phyloP scores from a whole-genome alignment of 1,140 invertebrate species.

The Lycorma delicatula region DNA sequence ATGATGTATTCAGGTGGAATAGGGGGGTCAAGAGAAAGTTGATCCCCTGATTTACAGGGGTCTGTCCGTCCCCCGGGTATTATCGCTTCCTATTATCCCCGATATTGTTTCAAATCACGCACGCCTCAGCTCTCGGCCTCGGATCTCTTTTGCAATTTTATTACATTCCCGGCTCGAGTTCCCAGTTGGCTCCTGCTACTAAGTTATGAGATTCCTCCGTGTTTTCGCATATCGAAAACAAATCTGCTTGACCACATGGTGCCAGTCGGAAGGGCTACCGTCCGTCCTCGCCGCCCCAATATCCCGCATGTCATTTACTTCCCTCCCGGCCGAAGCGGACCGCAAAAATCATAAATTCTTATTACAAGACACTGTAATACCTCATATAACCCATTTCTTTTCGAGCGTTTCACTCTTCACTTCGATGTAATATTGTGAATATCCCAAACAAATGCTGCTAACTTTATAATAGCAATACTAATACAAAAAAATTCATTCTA shows the following conservation, averaged over 20 bases:
- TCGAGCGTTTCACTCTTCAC: too few relatives aligned
- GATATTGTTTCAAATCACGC: constrained; percentile 6
- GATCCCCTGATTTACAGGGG: background rate
- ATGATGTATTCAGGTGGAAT: too few relatives aligned
- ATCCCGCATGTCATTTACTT: constrained; percentile 8
- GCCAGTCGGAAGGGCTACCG: background rate
- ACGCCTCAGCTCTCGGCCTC: background rate
- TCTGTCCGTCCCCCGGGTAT: background rate
- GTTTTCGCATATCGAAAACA: constrained; percentile 7
- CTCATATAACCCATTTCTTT: too few relatives aligned
- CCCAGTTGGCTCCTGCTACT: background rate
- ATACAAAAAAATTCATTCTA: too few relatives aligned
- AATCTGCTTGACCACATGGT: constrained; percentile 7
- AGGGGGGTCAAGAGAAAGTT: too few relatives aligned
- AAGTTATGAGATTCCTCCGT: constrained; percentile 2
- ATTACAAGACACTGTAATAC: too few relatives aligned
- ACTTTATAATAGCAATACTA: too few relatives aligned
- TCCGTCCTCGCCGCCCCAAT: background rate
- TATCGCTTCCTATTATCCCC: background rate
- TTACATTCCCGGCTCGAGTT: background rate
- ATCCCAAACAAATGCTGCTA: too few relatives aligned
- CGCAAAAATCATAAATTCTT: background rate
- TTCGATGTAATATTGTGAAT: too few relatives aligned
- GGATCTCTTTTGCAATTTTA: constrained; percentile 6
- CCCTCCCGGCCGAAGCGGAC: background rate